A percentile compares a stretch with the other conserved stretches of the same genome.
phyloP scores from a whole-genome alignment of 2,797 vertebrate species.

The Brachyrhaphis roseni region DNA sequence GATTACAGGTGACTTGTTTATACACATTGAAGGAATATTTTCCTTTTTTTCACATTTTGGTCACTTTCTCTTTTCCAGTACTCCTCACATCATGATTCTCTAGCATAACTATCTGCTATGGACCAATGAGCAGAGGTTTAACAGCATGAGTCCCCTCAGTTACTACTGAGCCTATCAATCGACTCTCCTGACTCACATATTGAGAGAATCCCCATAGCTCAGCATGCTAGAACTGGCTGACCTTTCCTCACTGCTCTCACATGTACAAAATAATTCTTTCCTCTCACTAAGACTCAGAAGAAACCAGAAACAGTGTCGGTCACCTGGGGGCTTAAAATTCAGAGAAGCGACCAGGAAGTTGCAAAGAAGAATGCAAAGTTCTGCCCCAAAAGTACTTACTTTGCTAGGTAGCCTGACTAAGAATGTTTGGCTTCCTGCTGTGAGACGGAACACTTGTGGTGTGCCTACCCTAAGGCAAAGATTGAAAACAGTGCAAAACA shows the following conservation, averaged over 20 bases:
- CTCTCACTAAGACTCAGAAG: conserved; percentile 11
- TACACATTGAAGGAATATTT: neutral
- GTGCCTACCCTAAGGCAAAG: conserved; percentile 31
- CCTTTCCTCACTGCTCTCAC: conserved; percentile 10
- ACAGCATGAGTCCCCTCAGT: conserved; percentile 37
- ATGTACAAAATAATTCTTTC: conserved; percentile 28
- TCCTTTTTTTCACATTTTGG: conserved; percentile 20
- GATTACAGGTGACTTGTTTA: neutral
- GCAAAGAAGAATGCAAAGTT: conserved; percentile 18
- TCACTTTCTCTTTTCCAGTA: conserved; percentile 2
- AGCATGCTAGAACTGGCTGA: conserved; percentile 31
- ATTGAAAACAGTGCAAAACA: conserved; percentile 47
- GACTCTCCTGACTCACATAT: conserved; percentile 37
- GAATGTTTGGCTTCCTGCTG: conserved; percentile 45
- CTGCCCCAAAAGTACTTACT: conserved; percentile 29
- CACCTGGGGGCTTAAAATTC: conserved; percentile 19
- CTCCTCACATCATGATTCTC: conserved; percentile 22
- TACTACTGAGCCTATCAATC: conserved; percentile 55
- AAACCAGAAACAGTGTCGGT: conserved; percentile 10
- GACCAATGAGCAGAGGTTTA: conserved; percentile 66
- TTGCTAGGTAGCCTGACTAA: conserved; percentile 25
- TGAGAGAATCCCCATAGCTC: conserved; percentile 34
- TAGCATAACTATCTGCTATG: conserved; percentile 32
- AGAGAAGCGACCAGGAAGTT: conserved; percentile 7
- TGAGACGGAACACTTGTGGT: conserved; percentile 42